Evolutionary conservation across 2,113 vertebrate species (phyloP).

Genomic region (Arvicanthis niloticus): DNA sequence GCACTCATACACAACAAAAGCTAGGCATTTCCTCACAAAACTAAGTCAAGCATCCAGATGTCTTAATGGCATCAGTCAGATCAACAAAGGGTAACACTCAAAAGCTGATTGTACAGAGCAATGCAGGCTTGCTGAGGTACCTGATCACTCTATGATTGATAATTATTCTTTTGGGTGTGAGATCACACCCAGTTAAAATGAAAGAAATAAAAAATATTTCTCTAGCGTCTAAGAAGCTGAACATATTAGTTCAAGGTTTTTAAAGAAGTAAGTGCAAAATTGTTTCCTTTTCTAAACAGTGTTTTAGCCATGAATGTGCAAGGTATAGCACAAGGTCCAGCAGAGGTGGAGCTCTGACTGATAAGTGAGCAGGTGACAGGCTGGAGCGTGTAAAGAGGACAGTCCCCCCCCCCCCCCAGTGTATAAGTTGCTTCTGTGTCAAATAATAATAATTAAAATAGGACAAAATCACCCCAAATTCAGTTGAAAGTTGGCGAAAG

Average conservation of each 20-base stretch:
- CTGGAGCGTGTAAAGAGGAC: neutral
- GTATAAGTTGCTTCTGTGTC: conserved; percentile 26
- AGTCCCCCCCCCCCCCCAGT: no score
- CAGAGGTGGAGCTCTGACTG: conserved; percentile 34
- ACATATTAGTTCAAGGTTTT: conserved; percentile 72
- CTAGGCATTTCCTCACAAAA: conserved; percentile 69
- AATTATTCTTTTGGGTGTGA: conserved; percentile 73
- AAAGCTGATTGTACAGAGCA: conserved; percentile 71
- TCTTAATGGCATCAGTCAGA: conserved; percentile 53
- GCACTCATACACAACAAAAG: conserved; percentile 79
- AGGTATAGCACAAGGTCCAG: neutral
- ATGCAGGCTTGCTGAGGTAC: conserved; percentile 56
- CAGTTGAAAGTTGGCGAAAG: neutral
- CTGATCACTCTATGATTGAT: conserved; percentile 78
- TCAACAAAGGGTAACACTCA: conserved; percentile 71
- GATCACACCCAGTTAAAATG: conserved; percentile 69
- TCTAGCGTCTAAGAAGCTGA: conserved; percentile 26
- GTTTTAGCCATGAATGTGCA: conserved; percentile 59
- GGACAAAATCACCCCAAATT: conserved; percentile 33
- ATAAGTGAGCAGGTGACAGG: neutral
- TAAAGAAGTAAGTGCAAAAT: conserved; percentile 2
- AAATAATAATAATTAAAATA: conserved; percentile 49
- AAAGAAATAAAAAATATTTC: conserved; percentile 62
- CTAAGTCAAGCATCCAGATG: conserved; percentile 56
- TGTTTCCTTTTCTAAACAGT: conserved; percentile 56